Conservation (phyloP, 2,113 vertebrate species). For the Campylomormyrus tamandua region DNA sequence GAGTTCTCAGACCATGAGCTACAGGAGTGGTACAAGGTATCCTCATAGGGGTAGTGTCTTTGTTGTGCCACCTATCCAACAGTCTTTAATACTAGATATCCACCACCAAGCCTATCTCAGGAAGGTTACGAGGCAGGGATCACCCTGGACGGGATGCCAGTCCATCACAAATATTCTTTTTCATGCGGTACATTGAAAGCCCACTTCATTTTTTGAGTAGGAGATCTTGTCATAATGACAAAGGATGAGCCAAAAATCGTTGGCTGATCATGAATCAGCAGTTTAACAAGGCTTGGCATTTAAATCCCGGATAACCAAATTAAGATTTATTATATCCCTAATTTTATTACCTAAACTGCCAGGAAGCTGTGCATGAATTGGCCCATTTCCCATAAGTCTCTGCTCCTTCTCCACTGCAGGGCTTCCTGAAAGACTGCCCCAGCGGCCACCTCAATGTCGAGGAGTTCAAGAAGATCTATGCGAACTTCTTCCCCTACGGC, state of each 20-base stretch:
- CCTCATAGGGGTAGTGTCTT: neutral
- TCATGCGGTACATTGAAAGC: neutral
- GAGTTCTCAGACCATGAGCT: slow-evolving; percentile 97
- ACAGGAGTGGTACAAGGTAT: slow-evolving; percentile 94
- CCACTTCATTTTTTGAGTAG: neutral
- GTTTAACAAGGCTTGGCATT: neutral
- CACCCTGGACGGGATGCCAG: neutral
- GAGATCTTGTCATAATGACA: neutral
- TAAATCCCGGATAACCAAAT: neutral
- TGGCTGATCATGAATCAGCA: neutral
- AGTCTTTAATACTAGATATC: neutral
- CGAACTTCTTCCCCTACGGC: slow-evolving; percentile 97
- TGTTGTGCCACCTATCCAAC: neutral
- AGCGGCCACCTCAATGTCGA: slow-evolving; percentile 93
- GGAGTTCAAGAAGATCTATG: slow-evolving; percentile 99
- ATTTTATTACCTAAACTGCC: neutral
- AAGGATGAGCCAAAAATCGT: neutral
- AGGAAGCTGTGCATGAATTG: neutral
- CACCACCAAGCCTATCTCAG: neutral
- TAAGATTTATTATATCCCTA: neutral
- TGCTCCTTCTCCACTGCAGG: slow-evolving; percentile 46
- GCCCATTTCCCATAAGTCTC: neutral
- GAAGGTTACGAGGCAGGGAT: neutral
- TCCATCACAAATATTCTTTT: neutral
- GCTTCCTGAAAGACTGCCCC: slow-evolving; percentile 97